Evolutionary conservation across 2,113 vertebrate species (phyloP), one percentile per base, ranked within the genome.

Genomic region (Martes martes): DNA sequence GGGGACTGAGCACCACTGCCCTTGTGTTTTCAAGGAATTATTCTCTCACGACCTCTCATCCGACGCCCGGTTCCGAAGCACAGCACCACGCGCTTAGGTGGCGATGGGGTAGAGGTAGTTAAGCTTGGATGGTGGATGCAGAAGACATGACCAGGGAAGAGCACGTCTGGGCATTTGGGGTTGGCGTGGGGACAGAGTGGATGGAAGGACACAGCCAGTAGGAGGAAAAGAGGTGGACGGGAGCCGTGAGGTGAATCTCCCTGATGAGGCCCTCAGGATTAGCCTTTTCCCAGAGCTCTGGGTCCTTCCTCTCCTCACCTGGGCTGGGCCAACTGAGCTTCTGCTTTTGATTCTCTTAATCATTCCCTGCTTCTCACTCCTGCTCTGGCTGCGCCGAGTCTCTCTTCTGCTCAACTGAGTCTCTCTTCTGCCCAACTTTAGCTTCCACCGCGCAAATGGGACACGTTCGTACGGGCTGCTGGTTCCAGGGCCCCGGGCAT

Each of bases 41-140:
- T 80, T 88, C 19, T 45, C 50, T 36, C 3, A 26, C 31, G 13
- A 45, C 0, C 9, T 85, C 65, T 61, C 52, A 61, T 42, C 31
- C 39, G 69, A 73, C 36, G 57, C n/a, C 61, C 15, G n/a, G 8
- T 2, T 23, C 42, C n/a, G 14, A 52, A 52, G 50, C 24, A 13
- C 15, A 28, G 21, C 7, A 1, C 23, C 73, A 2, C 0, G 1
- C 7, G 1, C 55, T 74, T 76, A 7, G 19, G 14, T 84, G 9
- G 80, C n/a, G 78, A 85, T 45, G 45, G 69, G 33, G 31, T 33
- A 59, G 95, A 95, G 71, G 74, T 15, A n/a, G 19, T 33, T 23
- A 57, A 50, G 7, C 24, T 39, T 36, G 15, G 67, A 69, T 7
- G 31, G 42, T 31, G 4, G 45, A 14, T 7, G 36, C 0, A 0